phyloP scores from a whole-genome alignment of 1,140 invertebrate species.

The Thalassaphorura encarpata region DNA sequence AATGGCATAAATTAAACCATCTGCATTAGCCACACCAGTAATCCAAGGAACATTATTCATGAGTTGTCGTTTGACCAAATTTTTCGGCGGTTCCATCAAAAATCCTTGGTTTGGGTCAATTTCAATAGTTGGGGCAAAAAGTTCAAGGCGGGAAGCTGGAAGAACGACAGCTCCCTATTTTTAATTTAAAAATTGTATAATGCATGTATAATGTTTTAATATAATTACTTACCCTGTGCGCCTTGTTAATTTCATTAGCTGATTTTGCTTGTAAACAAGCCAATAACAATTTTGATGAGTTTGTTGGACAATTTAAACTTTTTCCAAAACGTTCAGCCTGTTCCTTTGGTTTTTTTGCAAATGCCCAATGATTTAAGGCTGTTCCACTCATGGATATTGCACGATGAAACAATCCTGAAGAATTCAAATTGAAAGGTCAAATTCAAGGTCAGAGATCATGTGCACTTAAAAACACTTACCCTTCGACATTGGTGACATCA shows the following conservation, averaged over 20 bases:
- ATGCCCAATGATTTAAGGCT: constrained; percentile 62
- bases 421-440: no score
- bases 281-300: constrained; percentile 44
- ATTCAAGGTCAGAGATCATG: no score
- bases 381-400: constrained; percentile 38
- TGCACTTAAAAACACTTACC: no score
- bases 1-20: background rate
- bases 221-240: constrained; percentile 8
- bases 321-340: constrained; percentile 50
- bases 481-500: constrained; percentile 14
- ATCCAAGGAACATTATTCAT: constrained; percentile 48
- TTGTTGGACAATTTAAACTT: constrained; percentile 44
- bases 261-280: constrained; percentile 34
- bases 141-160: background rate
- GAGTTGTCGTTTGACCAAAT: constrained; percentile 36
- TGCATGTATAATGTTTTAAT: background rate
- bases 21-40: constrained; percentile 44
- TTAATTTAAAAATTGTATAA: background rate
- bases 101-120: constrained; percentile 44
- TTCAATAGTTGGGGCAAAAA: constrained; percentile 12
- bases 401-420: constrained; percentile 18
- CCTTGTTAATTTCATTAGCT: background rate
- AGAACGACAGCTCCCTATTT: background rate
- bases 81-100: constrained; percentile 35
- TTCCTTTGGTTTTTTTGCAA: constrained; percentile 49